Conservation (phyloP, 2,113 vertebrate genomes). For the Trichechus manatus region DNA sequence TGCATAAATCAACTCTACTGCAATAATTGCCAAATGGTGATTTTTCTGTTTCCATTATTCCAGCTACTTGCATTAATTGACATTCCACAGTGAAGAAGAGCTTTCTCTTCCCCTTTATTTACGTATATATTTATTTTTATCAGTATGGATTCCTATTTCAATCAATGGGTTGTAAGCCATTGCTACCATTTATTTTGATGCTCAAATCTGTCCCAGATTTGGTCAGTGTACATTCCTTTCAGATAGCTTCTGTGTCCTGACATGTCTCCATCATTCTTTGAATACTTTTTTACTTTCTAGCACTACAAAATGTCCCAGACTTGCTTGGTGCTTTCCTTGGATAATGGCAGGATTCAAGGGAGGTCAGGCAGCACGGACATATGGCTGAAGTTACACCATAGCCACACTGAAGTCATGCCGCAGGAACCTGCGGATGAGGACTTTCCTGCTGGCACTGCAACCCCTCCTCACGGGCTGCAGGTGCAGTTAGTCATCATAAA, state of each 20-base stretch:
- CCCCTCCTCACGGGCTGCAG: neutral
- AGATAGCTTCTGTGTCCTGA: neutral
- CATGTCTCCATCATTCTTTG: neutral
- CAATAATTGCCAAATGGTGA: constrained; percentile 28
- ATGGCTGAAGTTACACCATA: neutral
- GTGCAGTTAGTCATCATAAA: neutral
- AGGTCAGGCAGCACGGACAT: neutral
- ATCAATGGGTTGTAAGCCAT: neutral
- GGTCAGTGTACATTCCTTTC: neutral
- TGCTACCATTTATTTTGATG: neutral
- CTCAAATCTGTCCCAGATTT: constrained; percentile 18
- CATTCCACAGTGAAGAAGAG: neutral
- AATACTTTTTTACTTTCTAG: neutral
- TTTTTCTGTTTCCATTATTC: constrained; percentile 24
- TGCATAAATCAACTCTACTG: neutral
- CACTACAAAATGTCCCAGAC: neutral
- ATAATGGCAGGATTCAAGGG: neutral
- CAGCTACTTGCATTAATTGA: neutral
- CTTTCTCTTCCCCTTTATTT: constrained; percentile 3
- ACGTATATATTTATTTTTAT: neutral
- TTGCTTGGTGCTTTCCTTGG: constrained; percentile 1
- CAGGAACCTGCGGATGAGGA: neutral
- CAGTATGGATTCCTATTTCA: neutral
- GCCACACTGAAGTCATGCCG: neutral
- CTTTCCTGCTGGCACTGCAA: neutral